Percentiles rank a stretch among this genome's conserved stretches.
Conservation (phyloP, 2,888 invertebrate species). For the Mesopsocus fuscifrons region DNA sequence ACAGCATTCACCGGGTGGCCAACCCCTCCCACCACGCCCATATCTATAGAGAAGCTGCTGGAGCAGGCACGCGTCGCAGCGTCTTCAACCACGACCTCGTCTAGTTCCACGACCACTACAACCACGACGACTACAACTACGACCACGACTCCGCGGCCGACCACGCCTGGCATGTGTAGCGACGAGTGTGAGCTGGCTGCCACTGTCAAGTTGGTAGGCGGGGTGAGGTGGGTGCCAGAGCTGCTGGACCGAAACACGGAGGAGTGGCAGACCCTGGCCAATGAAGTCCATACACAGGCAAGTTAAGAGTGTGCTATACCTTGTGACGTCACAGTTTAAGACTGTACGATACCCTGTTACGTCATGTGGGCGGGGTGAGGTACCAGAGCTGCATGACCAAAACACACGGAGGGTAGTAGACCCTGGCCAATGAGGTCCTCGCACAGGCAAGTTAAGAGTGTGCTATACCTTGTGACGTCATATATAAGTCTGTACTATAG, state of each 20-base stretch:
- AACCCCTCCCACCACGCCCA: constrained; percentile 68
- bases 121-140: constrained; percentile 50
- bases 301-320: no score
- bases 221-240: constrained; percentile 69
- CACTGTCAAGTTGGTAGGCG: constrained; percentile 65
- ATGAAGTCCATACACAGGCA: constrained; percentile 34
- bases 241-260: constrained; percentile 66
- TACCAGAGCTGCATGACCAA: constrained; percentile 74
- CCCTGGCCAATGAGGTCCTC: constrained; percentile 53
- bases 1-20: constrained; percentile 88
- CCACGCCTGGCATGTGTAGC: constrained; percentile 59
- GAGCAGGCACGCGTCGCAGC: constrained; percentile 41
- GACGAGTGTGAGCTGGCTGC: constrained; percentile 70
- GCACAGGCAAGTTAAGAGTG: neutral
- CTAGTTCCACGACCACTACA: constrained; percentile 39
- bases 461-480: no score
- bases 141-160: constrained; percentile 46
- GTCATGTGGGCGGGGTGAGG: constrained; percentile 54
- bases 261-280: constrained; percentile 68
- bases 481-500: no score
- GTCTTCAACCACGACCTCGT: constrained; percentile 28
- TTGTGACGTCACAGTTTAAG: no score
- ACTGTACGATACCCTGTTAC: no score
- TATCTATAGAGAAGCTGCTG: constrained; percentile 62
- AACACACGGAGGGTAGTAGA: constrained; percentile 76